Percentiles rank a stretch among this genome's conserved stretches.
Conservation (phyloP, 2,113 vertebrate genomes). For the Peromyscus maniculatus region DNA sequence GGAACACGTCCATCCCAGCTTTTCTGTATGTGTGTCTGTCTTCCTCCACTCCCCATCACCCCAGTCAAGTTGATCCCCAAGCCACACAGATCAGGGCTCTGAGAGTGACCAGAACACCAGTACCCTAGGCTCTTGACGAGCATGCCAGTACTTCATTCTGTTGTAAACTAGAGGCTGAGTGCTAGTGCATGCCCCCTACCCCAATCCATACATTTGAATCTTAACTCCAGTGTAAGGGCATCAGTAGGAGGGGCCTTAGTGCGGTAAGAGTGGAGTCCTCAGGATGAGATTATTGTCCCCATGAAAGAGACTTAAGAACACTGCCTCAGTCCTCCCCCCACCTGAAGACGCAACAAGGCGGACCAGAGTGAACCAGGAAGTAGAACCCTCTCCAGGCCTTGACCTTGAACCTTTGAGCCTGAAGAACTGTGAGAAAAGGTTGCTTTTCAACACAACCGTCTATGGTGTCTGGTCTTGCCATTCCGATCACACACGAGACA, state of each 20-base stretch:
- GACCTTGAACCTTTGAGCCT: neutral
- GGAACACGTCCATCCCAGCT: neutral
- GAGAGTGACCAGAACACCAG: neutral
- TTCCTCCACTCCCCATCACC: neutral
- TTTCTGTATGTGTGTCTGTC: neutral
- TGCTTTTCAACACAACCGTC: neutral
- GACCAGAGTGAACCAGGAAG: neutral
- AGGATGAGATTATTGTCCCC: too few relatives aligned
- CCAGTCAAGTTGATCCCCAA: neutral
- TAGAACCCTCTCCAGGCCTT: neutral
- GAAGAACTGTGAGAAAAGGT: neutral
- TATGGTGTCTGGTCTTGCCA: too few relatives aligned
- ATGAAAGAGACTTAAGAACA: neutral
- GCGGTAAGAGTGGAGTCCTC: neutral
- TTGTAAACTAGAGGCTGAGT: too few relatives aligned
- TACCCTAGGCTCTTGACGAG: accelerated
- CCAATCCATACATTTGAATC: neutral
- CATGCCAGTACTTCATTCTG: neutral
- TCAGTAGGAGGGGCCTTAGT: neutral
- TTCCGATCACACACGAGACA: neutral
- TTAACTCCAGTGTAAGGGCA: neutral
- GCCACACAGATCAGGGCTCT: neutral
- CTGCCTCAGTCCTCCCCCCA: too few relatives aligned
- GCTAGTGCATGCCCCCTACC: neutral
- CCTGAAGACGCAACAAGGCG: too few relatives aligned